Evolutionary conservation across 2,113 vertebrate species (phyloP), one percentile per base, ranked within the genome.

Genomic region (Regulus satrapa): DNA sequence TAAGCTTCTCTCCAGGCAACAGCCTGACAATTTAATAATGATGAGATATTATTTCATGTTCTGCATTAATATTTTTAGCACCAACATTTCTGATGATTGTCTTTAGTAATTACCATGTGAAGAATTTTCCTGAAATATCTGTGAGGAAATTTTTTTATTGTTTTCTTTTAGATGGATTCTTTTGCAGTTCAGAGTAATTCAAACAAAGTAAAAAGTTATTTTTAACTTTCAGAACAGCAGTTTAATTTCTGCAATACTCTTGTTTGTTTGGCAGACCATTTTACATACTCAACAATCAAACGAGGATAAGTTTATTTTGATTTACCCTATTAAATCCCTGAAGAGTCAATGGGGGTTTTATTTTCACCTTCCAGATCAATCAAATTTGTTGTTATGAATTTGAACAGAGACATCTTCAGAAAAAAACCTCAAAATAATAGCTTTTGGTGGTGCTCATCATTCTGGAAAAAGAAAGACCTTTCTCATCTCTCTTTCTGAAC

Each of bases 51-150:
- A 86, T 88, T 95, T 94, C 25, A 48, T 80, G 46, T 51, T 90
- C 63, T 86, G 18, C 46, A 86, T 86, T 90, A 89, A 79, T 97
- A 92, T 92, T 96, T 95, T 95, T 96, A 92, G 75, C 43, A 88
- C 32, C 19, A 77, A 14, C 17, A 31, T 75, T 95, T 93, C 29
- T 66, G 90, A 66, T 88, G 9, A 74, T 82, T 78, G 51, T 34
- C 62, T 78, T 91, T 85, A 69, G 36, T 92, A 94, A 85, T 92
- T 15, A 51, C 16, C 12, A 10, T 66, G 7, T 74, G 43, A 94
- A 66, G 20, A 80, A 45, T 61, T 88, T 88, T 84, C 72, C 58
- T 78, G 48, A 91, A 95, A 59, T 92, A 89, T 43, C 62, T 79
- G 5, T 3, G 2, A 64, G 19, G 18, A 67, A 69, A 55, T 71